Base-by-base conservation (phyloP, 2,797 vertebrate species). In the Arnoldichthys spilopterus region DNA sequence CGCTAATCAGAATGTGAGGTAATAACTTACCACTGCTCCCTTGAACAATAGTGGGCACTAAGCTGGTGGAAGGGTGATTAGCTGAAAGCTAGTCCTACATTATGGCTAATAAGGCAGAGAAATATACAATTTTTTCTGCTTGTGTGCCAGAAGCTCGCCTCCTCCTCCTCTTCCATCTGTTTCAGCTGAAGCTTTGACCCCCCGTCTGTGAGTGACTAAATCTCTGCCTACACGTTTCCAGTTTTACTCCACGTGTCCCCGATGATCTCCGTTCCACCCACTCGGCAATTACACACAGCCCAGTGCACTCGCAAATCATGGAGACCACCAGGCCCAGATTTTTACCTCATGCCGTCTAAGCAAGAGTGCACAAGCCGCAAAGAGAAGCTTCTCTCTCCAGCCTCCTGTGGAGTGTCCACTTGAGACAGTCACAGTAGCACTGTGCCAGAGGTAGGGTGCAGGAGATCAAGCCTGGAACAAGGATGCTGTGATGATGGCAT, bases 391-490 rank as follows among this genome's bases (percentile, higher is more conserved):
- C 40, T 6, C 53, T 64, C 18, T 83, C 71, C 54, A 28, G 45
- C 28, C 43, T 68, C 28, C 58, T 76, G 67, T 77, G 43, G 47
- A 81, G 70, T 70, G 64, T 24, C 59, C 63, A 70, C 59, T 56
- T 71, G 56, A 49, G 58, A 64, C 68, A 58, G 37, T 64, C 45
- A 24, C 20, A 45, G 45, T 49, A 68, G 68, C 64, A 74, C 20
- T 26, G 22, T 49, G 67, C 40, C 18, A 26, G 37, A 26, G 8
- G 40, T 20, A 32, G 51, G 47, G 71, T 47, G 63, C 61, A 77
- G 72, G 49, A 61, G 68, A 74, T 45, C 13, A 22, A 67, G 89
- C 88, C 88, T 89, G 66, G 11, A 69, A 68, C 61, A 47, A 64
- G 24, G 47, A 73, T 71, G 26, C 24, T 73, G 73, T 74, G 3